A percentile compares a stretch with the other conserved stretches of the same genome.
phyloP scores from a whole-genome alignment of 2,888 invertebrate species.

The Heliconius cydno region DNA sequence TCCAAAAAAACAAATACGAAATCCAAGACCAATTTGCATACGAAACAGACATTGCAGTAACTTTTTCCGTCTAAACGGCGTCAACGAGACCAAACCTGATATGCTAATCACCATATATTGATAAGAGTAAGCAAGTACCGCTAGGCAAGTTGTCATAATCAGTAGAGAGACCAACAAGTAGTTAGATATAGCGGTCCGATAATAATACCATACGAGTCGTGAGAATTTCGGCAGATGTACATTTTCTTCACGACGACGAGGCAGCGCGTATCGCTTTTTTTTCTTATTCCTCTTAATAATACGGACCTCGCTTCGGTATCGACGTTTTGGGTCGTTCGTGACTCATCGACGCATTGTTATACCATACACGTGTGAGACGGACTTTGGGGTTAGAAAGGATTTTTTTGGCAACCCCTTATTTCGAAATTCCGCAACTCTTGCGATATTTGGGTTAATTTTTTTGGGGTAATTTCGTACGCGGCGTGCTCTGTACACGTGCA shows the following conservation, averaged over 20 bases:
- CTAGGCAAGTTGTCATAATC: slow-evolving; percentile 78
- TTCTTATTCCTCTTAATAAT: slow-evolving; percentile 75
- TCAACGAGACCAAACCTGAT: slow-evolving; percentile 61
- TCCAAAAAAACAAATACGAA: slow-evolving; percentile 39
- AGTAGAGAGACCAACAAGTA: slow-evolving; percentile 58
- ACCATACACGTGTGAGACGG: slow-evolving; percentile 77
- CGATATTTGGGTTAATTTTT: slow-evolving; percentile 79
- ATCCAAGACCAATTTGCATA: slow-evolving; percentile 49
- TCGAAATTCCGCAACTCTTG: slow-evolving; percentile 82
- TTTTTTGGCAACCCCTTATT: slow-evolving; percentile 81
- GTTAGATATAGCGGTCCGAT: slow-evolving; percentile 56
- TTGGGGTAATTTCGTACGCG: slow-evolving; percentile 61
- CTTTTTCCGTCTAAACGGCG: slow-evolving; percentile 46
- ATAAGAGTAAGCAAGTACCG: slow-evolving; percentile 72
- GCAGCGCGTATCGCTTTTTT: slow-evolving; percentile 80
- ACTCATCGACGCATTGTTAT: slow-evolving; percentile 77
- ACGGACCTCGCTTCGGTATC: slow-evolving; percentile 67
- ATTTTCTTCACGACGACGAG: slow-evolving; percentile 81
- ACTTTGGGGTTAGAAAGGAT: slow-evolving; percentile 80
- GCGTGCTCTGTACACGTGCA: slow-evolving; percentile 58
- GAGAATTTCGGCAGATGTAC: slow-evolving; percentile 84
- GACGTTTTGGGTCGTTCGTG: slow-evolving; percentile 70
- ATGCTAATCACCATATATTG: slow-evolving; percentile 72
- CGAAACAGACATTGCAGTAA: slow-evolving; percentile 44
- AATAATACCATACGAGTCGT: slow-evolving; percentile 80